phyloP scores from a whole-genome alignment of 2,797 vertebrate genomes.

The Sitta carolinensis region DNA sequence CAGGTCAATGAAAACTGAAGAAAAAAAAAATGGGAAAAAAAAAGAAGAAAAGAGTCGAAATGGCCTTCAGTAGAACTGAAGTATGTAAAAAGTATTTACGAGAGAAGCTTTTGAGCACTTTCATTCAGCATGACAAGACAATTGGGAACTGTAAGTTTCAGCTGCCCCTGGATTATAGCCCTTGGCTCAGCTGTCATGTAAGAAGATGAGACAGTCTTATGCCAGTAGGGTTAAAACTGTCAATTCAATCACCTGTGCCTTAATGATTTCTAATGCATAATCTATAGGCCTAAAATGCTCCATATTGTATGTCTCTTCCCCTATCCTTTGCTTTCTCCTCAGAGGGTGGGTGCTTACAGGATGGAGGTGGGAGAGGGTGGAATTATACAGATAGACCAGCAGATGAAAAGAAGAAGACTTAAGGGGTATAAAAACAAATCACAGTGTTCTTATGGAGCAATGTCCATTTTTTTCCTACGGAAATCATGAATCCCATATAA shows the following conservation, averaged over 20 bases:
- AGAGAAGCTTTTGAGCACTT: background rate
- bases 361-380: accelerated
- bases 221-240: background rate
- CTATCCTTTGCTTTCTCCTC: background rate
- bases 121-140: background rate
- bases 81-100: background rate
- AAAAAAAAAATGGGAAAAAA: background rate
- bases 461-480: background rate
- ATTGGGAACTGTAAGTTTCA: background rate
- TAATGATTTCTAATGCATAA: background rate
- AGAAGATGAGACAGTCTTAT: background rate
- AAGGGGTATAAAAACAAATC: background rate
- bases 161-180: background rate
- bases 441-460: background rate
- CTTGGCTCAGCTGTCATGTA: background rate
- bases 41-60: background rate
- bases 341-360: background rate
- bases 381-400: background rate
- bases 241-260: background rate
- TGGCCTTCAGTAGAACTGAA: background rate
- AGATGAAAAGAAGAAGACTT: background rate
- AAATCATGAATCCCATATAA: background rate
- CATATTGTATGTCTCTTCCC: background rate
- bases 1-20: background rate
- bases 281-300: background rate